Base-by-base conservation (phyloP, 1,140 invertebrate genomes). In the Plectus sambesii region DNA sequence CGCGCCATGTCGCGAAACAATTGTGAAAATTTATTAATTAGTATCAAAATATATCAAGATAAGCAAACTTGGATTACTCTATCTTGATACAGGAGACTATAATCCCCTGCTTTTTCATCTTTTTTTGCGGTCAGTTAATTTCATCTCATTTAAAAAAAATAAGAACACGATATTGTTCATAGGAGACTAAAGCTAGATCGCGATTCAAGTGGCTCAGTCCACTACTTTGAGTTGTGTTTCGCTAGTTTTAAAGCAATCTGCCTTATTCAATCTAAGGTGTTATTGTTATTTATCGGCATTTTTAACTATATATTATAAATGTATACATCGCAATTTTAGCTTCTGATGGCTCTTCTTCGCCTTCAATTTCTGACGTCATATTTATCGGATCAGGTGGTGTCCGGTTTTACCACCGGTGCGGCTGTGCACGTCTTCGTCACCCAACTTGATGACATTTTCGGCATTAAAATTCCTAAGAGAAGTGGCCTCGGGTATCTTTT, bases 301-400 rank as follows among this genome's bases (percentile, higher is more conserved):
- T 24, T 58, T n/a, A 56, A 59, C 20, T 53, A 59, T 46, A 37
- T 59, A n/a, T n/a, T n/a, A n/a, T n/a, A n/a, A n/a, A n/a, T n/a
- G n/a, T n/a, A n/a, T n/a, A n/a, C n/a, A n/a, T n/a, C n/a, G n/a
- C n/a, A n/a, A n/a, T n/a, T n/a, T n/a, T n/a, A n/a, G n/a, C n/a
- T n/a, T 33, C 15, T 39, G 15, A 52, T 59, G 51, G 56, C 39
- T 19, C 17, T 59, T 4, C 35, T 59, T 19, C 19, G 52, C 17
- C 47, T 59, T 25, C 56, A 60, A 23, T 59, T 59, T 41, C 17
- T 59, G 27, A 55, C 58, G n/a, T 50, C 58, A 6, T 59, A 59
- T 39, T 41, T 59, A 24, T 61, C 59, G 6, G 58, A 59, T 50
- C 58, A 59, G 47, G 42, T 59, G n/a, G 58, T 58, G 15, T 45